Conservation (phyloP, 2,888 invertebrate species). For the Crossocerus cetratus region DNA sequence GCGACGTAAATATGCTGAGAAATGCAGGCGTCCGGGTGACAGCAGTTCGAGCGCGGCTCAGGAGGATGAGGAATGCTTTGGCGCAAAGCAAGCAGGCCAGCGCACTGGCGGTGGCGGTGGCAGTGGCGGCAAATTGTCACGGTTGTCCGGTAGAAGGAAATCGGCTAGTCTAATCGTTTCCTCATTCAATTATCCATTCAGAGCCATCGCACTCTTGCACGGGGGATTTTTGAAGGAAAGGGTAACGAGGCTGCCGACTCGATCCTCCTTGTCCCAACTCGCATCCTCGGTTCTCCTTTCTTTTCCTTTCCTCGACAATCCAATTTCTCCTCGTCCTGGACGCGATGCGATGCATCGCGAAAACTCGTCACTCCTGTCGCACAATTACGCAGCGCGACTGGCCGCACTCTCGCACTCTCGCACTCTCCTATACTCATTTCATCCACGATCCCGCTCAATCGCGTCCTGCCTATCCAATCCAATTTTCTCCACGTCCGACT, state of each 20-base stretch:
- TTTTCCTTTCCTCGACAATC: too few relatives aligned
- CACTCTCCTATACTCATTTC: slow-evolving; percentile 36
- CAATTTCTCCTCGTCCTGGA: background rate
- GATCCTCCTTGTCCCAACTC: background rate
- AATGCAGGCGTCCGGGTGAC: too few relatives aligned
- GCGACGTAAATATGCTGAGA: too few relatives aligned
- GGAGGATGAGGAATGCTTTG: background rate
- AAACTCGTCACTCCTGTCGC: background rate
- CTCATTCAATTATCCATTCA: slow-evolving; percentile 51
- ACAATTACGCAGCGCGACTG: background rate
- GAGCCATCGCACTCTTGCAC: slow-evolving; percentile 26
- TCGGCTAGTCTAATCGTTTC: slow-evolving; percentile 48
- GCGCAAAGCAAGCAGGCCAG: too few relatives aligned
- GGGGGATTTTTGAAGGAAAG: slow-evolving; percentile 43
- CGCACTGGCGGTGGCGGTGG: slow-evolving; percentile 15
- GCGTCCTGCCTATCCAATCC: background rate
- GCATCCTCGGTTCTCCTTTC: too few relatives aligned
- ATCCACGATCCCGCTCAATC: slow-evolving; percentile 27
- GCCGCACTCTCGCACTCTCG: background rate
- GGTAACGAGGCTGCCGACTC: slow-evolving; percentile 30
- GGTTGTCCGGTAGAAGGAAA: slow-evolving; percentile 36
- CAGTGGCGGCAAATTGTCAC: slow-evolving; percentile 39
- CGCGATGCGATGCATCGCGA: background rate
- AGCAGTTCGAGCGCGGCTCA: slow-evolving; percentile 4
- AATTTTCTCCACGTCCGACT: slow-evolving; percentile 25